Base-by-base conservation (phyloP, 2,113 vertebrate genomes). In the Glaucomys volans region DNA sequence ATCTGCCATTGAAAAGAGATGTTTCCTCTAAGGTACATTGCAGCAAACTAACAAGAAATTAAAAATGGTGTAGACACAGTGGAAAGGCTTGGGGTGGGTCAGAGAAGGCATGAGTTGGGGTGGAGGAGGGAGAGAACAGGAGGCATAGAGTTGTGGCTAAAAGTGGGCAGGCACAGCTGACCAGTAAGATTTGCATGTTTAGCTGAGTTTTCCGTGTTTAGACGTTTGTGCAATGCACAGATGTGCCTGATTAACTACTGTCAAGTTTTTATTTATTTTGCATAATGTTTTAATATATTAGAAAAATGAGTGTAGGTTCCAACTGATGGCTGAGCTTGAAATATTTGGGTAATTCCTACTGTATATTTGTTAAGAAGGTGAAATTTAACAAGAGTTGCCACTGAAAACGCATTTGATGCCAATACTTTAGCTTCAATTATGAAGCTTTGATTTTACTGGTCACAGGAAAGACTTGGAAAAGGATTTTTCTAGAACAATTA, bases 261-360 rank as follows among this genome's bases (percentile, higher is more conserved):
- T 95, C 37, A 44, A 47, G 24, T 37, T 92, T 90, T 77, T 94
- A 90, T 90, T 83, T 82, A 42, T 71, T 94, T 89, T 72, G 47
- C 92, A 71, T 76, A 64, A 71, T 59, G 2, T 72, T 81, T 87
- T 74, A 86, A 76, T 67, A 22, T 50, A 24, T 5, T 77, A 28
- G 32, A 24, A 67, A 75, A 69, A 69, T 87, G 50, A n/a, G 2
- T 64, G n/a, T 72, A 79, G 42, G 5, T 59, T 62, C 16, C 52
- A 80, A 66, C 13, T 67, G 18, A 30, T 67, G 1, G 87, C 64
- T 74, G 35, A 79, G 67, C n/a, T 87, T 87, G 54, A 95, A 94
- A 91, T 87, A 52, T 22, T 0, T 10, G 1, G 79, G n/a, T 54
- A 85, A n/a, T 88, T 91, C 18, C 71, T 79, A n/a, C 22, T 80